phyloP scores from a whole-genome alignment of 2,113 vertebrate genomes.

The Blennius ocellaris region DNA sequence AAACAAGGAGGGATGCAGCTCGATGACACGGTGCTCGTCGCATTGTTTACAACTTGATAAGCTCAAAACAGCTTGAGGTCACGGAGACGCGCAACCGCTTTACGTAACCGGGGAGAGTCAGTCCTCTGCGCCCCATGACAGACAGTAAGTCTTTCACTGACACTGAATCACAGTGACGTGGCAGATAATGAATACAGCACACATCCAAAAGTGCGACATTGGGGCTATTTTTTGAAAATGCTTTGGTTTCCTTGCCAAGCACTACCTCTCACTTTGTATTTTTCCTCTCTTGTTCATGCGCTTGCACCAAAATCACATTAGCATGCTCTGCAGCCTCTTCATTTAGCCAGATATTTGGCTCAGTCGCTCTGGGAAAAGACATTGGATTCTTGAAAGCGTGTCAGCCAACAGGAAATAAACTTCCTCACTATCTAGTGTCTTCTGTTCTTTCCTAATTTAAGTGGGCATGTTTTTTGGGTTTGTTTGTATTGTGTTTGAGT shows the following conservation, averaged over 20 bases:
- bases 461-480: conserved; percentile 38
- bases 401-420: conserved; percentile 54
- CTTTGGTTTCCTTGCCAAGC: conserved; percentile 30
- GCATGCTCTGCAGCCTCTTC: conserved; percentile 63
- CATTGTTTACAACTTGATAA: conserved; percentile 69
- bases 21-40: conserved; percentile 20
- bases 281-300: conserved; percentile 31
- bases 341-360: conserved; percentile 51
- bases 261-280: conserved; percentile 37
- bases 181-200: conserved; percentile 51
- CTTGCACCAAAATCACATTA: conserved; percentile 61
- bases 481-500: conserved; percentile 19
- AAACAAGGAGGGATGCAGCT: conserved; percentile 20
- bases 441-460: conserved; percentile 32
- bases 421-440: conserved; percentile 11
- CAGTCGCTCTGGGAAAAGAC: conserved; percentile 43
- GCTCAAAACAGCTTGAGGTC: conserved; percentile 63
- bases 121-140: conserved; percentile 50
- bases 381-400: conserved; percentile 44
- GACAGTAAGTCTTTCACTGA: conserved; percentile 35
- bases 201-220: conserved; percentile 24
- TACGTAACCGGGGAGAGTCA: conserved; percentile 49
- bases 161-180: conserved; percentile 47
- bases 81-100: conserved; percentile 45
- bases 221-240: conserved; percentile 19